Conservation (phyloP, 2,888 invertebrate genomes). For the Chaetogeoica ovagalla region DNA sequence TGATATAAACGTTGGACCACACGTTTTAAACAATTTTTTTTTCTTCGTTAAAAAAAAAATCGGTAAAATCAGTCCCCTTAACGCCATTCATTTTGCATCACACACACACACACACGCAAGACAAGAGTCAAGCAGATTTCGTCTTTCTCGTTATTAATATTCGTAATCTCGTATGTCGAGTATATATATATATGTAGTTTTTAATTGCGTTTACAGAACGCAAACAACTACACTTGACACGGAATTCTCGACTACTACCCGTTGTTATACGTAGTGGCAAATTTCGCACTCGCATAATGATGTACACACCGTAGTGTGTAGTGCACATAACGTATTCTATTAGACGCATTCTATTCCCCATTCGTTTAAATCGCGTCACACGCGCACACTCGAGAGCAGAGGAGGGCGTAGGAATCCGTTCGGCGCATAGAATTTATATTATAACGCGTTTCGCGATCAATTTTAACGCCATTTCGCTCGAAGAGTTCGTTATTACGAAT, state of each 20-base stretch:
- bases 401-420: constrained; percentile 19
- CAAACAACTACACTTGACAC: constrained; percentile 31
- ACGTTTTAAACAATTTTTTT: too few relatives aligned
- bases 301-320: neutral
- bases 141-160: constrained; percentile 11
- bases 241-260: constrained; percentile 6
- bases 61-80: neutral
- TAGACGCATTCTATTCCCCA: neutral
- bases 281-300: constrained; percentile 19
- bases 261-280: constrained; percentile 4
- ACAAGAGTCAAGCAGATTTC: neutral
- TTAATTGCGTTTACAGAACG: constrained; percentile 24
- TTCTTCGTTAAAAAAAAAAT: neutral
- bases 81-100: neutral
- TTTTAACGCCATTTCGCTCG: neutral
- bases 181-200: neutral
- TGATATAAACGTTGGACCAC: too few relatives aligned
- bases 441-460: neutral
- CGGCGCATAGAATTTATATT: neutral
- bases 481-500: too few relatives aligned
- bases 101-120: too few relatives aligned
- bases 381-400: neutral
- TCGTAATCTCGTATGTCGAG: neutral
- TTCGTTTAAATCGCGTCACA: neutral
- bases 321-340: neutral